A percentile compares a stretch with the other conserved stretches of the same genome.
Conservation (phyloP, 2,797 vertebrate genomes). For the Manis crassicaudata region DNA sequence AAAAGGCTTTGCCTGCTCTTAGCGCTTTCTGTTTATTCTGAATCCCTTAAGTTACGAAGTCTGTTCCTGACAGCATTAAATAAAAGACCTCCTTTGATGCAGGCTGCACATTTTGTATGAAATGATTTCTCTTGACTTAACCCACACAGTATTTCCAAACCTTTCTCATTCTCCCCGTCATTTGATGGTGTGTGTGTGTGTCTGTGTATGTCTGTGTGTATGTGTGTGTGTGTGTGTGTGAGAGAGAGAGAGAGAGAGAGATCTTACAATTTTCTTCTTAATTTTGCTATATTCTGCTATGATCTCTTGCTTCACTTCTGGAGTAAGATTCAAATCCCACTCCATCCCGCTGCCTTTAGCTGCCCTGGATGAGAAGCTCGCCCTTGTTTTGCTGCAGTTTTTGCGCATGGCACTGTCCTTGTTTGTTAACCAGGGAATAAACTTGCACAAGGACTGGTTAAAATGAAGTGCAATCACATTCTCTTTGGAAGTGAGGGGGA, state of each 20-base stretch:
- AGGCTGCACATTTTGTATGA: neutral
- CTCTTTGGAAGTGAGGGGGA: neutral
- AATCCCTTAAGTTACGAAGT: neutral
- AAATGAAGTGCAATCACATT: neutral
- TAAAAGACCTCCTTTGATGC: neutral
- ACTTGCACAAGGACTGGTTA: neutral
- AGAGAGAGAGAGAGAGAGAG: no score
- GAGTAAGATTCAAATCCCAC: no score
- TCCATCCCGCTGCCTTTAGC: neutral
- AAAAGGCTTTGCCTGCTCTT: neutral
- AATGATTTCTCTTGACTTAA: slow-evolving; percentile 7
- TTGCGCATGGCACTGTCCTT: neutral
- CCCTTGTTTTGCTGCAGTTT: neutral
- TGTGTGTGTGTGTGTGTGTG: neutral
- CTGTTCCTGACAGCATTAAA: neutral
- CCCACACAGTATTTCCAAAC: neutral
- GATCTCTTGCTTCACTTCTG: neutral
- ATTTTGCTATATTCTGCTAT: neutral
- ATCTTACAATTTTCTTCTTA: neutral
- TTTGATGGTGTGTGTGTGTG: neutral
- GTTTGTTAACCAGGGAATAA: neutral
- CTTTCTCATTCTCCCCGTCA: neutral
- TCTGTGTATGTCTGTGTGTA: neutral
- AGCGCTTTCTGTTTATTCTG: neutral
- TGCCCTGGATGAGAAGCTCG: neutral